These are phyloP conservation scores for Eulemur rufifrons DNA, from an alignment of 2,113 vertebrate species.

Conservation along the genomic window DNA sequence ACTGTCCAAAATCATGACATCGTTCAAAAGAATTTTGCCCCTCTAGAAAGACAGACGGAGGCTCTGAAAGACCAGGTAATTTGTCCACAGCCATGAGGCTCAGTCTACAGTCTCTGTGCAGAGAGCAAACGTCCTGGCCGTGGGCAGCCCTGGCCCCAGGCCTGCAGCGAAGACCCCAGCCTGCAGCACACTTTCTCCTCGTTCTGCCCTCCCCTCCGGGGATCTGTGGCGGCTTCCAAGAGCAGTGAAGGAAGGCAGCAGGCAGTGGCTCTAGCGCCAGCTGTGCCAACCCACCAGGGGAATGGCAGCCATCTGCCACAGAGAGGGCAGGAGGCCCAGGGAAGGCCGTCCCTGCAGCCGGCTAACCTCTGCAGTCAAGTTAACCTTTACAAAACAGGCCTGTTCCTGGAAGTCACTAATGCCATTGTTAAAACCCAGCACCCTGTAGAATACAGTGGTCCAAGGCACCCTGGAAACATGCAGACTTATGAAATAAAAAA, in stretches of 20 bases:
- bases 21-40: background rate
- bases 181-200: background rate
- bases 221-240: slow-evolving; percentile 41
- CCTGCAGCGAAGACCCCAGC: background rate
- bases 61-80: background rate
- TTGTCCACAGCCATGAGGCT: background rate
- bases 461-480: background rate
- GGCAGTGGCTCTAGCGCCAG: slow-evolving; percentile 60
- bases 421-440: background rate
- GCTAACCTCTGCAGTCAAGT: background rate
- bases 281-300: slow-evolving; percentile 52
- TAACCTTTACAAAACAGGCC: slow-evolving; percentile 45
- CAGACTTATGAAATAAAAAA: slow-evolving; percentile 26
- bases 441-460: background rate
- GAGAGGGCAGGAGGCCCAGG: background rate
- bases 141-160: background rate
- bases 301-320: slow-evolving; percentile 74
- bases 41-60: background rate
- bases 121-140: accelerated
- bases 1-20: background rate
- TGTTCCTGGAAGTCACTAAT: background rate
- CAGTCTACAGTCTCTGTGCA: background rate
- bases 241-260: slow-evolving; percentile 66
- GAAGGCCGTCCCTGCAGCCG: background rate
- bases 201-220: background rate